A percentile compares a stretch with the other conserved stretches of the same genome.
phyloP scores from a whole-genome alignment of 2,888 invertebrate species.

The Trichogramma evanescens region DNA sequence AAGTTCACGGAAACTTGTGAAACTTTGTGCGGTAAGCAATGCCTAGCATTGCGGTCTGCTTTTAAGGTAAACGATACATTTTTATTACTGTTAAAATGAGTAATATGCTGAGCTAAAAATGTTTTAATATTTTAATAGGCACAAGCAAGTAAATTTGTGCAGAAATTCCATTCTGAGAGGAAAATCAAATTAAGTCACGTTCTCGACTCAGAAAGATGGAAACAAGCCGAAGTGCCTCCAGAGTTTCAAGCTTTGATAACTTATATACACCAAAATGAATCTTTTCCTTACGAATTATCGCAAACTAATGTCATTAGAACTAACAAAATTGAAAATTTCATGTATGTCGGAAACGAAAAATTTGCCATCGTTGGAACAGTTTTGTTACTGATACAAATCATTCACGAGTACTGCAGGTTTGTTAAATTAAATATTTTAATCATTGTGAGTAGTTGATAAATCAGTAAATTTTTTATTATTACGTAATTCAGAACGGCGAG shows the following conservation, averaged over 20 bases:
- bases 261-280: constrained; percentile 47
- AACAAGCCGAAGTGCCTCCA: constrained; percentile 80
- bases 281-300: constrained; percentile 46
- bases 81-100: not conserved
- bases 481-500: constrained; percentile 36
- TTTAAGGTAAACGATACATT: constrained; percentile 53
- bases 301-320: constrained; percentile 39
- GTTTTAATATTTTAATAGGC: constrained; percentile 42
- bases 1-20: constrained; percentile 72
- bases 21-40: constrained; percentile 64
- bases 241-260: constrained; percentile 79
- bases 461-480: not conserved
- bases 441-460: not conserved
- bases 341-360: constrained; percentile 63
- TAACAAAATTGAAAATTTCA: constrained; percentile 29
- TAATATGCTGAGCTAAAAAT: not conserved
- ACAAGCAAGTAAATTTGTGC: constrained; percentile 85
- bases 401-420: constrained; percentile 82
- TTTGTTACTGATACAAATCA: constrained; percentile 78
- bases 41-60: constrained; percentile 73
- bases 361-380: constrained; percentile 76
- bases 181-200: constrained; percentile 77
- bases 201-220: constrained; percentile 90
- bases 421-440: not conserved
- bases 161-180: constrained; percentile 82